Evolutionary conservation across 2,888 invertebrate species (phyloP), one percentile per base, ranked within the genome.

Genomic region (Thereva unica): DNA sequence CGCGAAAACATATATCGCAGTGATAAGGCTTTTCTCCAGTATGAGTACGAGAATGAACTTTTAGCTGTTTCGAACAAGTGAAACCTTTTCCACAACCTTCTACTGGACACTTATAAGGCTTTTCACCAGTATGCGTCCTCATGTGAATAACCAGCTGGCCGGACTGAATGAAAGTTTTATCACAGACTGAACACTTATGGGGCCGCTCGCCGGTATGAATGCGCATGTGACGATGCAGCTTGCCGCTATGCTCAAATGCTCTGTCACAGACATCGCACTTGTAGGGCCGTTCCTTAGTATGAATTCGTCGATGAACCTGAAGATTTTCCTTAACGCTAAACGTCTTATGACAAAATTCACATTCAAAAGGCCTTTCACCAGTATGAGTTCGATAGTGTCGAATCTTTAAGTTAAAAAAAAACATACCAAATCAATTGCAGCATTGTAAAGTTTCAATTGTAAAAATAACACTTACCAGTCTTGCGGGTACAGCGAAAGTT

Each of bases 291-390:
- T 94, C 94, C 81, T 94, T 94, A 68, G 94, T 95, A 80, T 95
- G 95, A 71, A 94, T 94, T 68, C 95, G 86, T 47, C 89, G 84
- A 79, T 95, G 95, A 9, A 94, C 94, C 82, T 93, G 93, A 67
- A 95, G 83, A 79, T 95, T 95, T 80, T 94, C 94, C 80, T 94
- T 94, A 6, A 94, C 94, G 76, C 93, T 93, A 82, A 95, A 95
- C 76, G 92, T 90, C 80, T 95, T 95, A 80, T 90, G 91, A 82
- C 94, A 95, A 80, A 91, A 93, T 79, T 95, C 94, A 81, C 94
- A 95, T 79, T 91, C 88, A 79, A 93, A 95, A 1, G 95, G 94
- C 73, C 94, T 88, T 78, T 94, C 94, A 44, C 94, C 94, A 35
- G 94, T 94, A 78, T 94, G 94, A 7, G 93, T 94, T 68, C 94